Percentiles rank a stretch among this genome's conserved stretches.
phyloP scores from a whole-genome alignment of 1,140 invertebrate genomes.

The Chrysomallon squamiferum region DNA sequence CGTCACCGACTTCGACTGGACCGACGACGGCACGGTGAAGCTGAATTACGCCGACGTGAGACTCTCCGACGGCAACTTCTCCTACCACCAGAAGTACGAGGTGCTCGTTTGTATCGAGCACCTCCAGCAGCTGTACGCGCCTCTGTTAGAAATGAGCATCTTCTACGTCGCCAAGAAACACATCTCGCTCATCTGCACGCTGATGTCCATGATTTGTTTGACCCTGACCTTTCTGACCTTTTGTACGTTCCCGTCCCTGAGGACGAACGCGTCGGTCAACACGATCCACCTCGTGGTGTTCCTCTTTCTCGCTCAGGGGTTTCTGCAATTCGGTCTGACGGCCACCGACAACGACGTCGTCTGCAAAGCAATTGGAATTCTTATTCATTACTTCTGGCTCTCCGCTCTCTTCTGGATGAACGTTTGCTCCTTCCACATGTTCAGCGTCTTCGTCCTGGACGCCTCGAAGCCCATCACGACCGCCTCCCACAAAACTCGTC shows the following conservation, averaged over 20 bases:
- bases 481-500: background rate
- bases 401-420: conserved; percentile 94
- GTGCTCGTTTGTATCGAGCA: background rate
- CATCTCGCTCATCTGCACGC: conserved; percentile 47
- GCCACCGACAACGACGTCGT: conserved; percentile 6
- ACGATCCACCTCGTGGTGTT: conserved; percentile 59
- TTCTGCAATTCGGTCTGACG: conserved; percentile 56
- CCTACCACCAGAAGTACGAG: background rate
- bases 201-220: conserved; percentile 60
- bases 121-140: background rate
- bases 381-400: conserved; percentile 89
- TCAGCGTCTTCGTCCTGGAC: conserved; percentile 64
- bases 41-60: background rate
- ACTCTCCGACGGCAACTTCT: background rate
- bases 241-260: conserved; percentile 52
- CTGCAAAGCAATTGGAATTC: conserved; percentile 70
- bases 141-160: background rate
- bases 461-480: background rate
- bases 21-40: background rate
- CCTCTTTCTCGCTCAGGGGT: conserved; percentile 60
- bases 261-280: conserved; percentile 64
- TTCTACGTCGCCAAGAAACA: background rate
- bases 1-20: background rate
- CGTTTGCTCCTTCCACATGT: conserved; percentile 76
- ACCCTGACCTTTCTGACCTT: conserved; percentile 60